phyloP scores from a whole-genome alignment of 2,113 vertebrate species.

The Saccopteryx leptura region DNA sequence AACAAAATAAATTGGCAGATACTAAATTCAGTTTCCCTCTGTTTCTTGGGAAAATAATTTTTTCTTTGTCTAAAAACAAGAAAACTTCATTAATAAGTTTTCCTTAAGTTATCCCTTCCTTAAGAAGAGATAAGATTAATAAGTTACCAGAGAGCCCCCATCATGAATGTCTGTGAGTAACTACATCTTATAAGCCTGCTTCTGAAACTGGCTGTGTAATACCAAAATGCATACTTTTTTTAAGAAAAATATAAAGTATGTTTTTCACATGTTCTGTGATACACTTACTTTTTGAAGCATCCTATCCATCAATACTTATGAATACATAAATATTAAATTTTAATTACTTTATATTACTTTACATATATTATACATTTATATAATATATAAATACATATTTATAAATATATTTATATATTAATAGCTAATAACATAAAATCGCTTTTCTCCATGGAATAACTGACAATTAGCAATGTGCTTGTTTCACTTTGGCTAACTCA shows the following conservation, averaged over 20 bases:
- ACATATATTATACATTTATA: not conserved
- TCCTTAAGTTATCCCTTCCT: no score
- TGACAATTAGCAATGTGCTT: not conserved
- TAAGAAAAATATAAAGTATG: not conserved
- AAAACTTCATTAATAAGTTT: slow-evolving; percentile 27
- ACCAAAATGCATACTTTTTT: not conserved
- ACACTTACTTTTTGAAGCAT: slow-evolving; percentile 13
- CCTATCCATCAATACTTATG: not conserved
- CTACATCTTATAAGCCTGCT: not conserved
- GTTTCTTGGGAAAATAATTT: not conserved
- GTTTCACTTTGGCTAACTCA: not conserved
- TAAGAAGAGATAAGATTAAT: not conserved
- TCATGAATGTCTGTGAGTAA: not conserved
- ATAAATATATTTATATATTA: not conserved
- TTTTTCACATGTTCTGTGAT: not conserved
- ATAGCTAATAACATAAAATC: slow-evolving; percentile 6
- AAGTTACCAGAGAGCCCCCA: not conserved
- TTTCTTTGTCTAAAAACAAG: slow-evolving; percentile 19
- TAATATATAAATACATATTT: not conserved
- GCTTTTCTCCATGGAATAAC: not conserved
- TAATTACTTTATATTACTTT: not conserved
- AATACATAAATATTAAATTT: not conserved
- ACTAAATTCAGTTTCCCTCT: slow-evolving; percentile 25
- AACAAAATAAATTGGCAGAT: not conserved
- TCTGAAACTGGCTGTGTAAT: not conserved